Evolutionary conservation across 2,888 invertebrate species (phyloP), one percentile per base, ranked within the genome.

Genomic region (Galerucella calmariensis): DNA sequence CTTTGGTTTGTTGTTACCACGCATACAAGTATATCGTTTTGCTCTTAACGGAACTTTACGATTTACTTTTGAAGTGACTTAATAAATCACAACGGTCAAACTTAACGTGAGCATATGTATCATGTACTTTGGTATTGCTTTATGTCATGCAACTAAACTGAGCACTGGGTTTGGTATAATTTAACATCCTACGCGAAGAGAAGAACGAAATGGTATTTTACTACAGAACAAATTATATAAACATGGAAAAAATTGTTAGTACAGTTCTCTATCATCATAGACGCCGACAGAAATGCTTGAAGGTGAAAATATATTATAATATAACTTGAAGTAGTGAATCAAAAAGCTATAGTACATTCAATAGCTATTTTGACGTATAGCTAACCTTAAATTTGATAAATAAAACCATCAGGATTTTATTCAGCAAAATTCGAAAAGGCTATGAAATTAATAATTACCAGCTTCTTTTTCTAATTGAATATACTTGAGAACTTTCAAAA

Each of bases 101-200:
- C 56, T 20, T 56, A 56, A 56, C 56, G 16, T 56, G 20, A 56
- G 56, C 20, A 20, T 10, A 56, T 56, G 56, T 56, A 56, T 16
- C 48, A 48, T 11, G 48, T 48, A 48, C 16, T 20, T 56, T 20
- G 20, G 16, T 56, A 56, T 56, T 20, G 20, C 56, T 56, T 16
- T 56, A 56, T 20, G 56, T 20, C 56, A 20, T 56, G 56, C 56
- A 56, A 56, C 56, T 56, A 56, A 56, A 56, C 20, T 56, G 56
- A 56, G 20, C 6, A 2, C 56, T 56, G 56, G 20, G 56, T 56
- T 56, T 56, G 56, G 56, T 56, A 20, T 56, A 56, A 56, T 56
- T 56, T 56, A 20, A 56, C 56, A 56, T 9, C 56, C 56, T 20
- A 56, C 56, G 16, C 16, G 2, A 10, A 16, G 20, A 56, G 16